These are phyloP conservation scores for Ramphastos sulfuratus DNA, from an alignment of 2,113 vertebrate species.

Conservation along the genomic window DNA sequence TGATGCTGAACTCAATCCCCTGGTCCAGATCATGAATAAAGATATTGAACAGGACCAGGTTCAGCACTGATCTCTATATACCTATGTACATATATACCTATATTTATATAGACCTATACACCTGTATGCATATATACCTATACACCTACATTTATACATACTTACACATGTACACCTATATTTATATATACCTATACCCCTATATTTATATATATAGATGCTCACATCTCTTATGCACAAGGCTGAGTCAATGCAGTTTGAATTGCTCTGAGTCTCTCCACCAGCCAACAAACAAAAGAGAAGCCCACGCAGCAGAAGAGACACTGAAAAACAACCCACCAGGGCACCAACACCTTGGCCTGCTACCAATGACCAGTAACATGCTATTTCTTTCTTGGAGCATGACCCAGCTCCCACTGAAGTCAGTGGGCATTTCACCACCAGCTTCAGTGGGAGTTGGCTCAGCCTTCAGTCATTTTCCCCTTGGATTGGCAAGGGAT, in stretches of 20 bases:
- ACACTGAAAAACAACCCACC: background rate
- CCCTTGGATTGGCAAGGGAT: constrained; percentile 48
- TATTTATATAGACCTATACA: too few species aligned
- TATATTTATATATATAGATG: background rate
- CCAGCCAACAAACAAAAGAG: background rate
- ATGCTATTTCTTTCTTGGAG: constrained; percentile 50
- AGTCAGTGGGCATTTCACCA: constrained; percentile 21
- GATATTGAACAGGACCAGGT: too few species aligned
- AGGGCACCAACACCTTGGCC: background rate
- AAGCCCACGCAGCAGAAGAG: background rate
- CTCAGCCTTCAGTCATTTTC: constrained; percentile 43
- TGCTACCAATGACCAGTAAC: background rate
- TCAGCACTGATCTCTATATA: too few species aligned
- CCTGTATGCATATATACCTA: too few species aligned
- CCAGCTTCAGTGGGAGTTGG: constrained; percentile 39
- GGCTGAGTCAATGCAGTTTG: background rate
- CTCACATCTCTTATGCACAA: background rate
- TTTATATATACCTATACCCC: too few species aligned
- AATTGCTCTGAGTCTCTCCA: background rate
- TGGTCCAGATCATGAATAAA: too few species aligned
- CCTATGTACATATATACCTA: too few species aligned
- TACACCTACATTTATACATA: too few species aligned
- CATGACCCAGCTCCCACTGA: constrained; percentile 17
- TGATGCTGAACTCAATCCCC: too few species aligned
- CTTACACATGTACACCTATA: too few species aligned